A percentile compares a stretch with the other conserved stretches of the same genome.
These are phyloP conservation scores for Bergia sp. DNA, from an alignment of 92 coral and sea anemone species.

Conservation along the genomic window DNA sequence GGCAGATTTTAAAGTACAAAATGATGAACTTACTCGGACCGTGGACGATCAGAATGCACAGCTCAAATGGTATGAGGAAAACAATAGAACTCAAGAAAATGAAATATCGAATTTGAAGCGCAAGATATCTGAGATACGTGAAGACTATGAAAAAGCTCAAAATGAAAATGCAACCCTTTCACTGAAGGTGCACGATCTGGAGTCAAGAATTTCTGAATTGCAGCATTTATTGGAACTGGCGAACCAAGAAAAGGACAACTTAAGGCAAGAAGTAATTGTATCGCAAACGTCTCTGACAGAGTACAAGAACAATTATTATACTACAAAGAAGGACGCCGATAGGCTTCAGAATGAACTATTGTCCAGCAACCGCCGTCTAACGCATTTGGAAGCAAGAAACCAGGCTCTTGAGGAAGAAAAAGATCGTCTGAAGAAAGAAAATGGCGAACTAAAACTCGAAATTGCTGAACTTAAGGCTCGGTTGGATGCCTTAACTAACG, in stretches of 20 bases:
- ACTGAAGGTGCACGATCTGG: slow-evolving; percentile 82
- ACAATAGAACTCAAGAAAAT: slow-evolving; percentile 75
- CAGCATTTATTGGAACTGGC: slow-evolving; percentile 77
- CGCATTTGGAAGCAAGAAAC: slow-evolving; percentile 80
- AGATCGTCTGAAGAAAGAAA: slow-evolving; percentile 83
- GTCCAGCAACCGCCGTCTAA: slow-evolving; percentile 78
- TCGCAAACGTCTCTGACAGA: slow-evolving; percentile 77
- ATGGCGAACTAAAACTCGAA: slow-evolving; percentile 74
- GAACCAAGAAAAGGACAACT: slow-evolving; percentile 85
- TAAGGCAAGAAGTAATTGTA: slow-evolving; percentile 77
- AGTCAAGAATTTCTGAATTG: slow-evolving; percentile 76
- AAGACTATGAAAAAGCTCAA: slow-evolving; percentile 82
- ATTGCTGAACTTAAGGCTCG: slow-evolving; percentile 87
- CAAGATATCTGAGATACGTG: slow-evolving; percentile 72
- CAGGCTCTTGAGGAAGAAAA: slow-evolving; percentile 83
- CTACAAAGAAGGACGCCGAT: slow-evolving; percentile 87
- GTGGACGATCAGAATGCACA: slow-evolving; percentile 83
- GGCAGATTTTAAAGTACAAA: slow-evolving; percentile 70
- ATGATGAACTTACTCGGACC: slow-evolving; percentile 73
- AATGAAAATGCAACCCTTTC: slow-evolving; percentile 76
- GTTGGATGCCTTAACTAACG: slow-evolving; percentile 78
- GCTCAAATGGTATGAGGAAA: slow-evolving; percentile 89
- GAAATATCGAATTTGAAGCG: slow-evolving; percentile 82
- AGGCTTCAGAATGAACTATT: slow-evolving; percentile 87
- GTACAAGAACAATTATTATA: slow-evolving; percentile 75